Evolutionary conservation across 2,888 invertebrate species (phyloP).

Genomic region (Oscheius sp.): DNA sequence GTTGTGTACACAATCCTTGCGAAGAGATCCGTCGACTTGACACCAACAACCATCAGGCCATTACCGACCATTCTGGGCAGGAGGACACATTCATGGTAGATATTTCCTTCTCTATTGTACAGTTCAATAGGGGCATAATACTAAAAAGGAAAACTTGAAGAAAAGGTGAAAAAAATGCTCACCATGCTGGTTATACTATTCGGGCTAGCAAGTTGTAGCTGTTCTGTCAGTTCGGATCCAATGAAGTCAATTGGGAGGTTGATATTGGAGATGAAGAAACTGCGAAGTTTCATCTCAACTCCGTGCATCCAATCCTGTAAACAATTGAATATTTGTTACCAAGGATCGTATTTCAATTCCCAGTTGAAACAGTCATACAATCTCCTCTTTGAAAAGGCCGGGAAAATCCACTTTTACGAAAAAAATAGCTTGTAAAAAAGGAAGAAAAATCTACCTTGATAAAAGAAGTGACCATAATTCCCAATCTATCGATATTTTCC

Average conservation of each 20-base stretch:
- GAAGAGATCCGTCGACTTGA: not conserved
- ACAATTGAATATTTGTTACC: not conserved
- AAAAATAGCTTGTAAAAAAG: too few relatives aligned
- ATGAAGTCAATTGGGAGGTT: not conserved
- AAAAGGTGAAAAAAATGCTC: not conserved
- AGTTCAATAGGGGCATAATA: not conserved
- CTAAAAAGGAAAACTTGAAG: not conserved
- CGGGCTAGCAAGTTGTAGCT: not conserved
- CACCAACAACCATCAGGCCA: not conserved
- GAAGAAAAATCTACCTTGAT: not conserved
- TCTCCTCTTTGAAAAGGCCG: too few relatives aligned
- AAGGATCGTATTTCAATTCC: not conserved
- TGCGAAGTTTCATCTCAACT: not conserved
- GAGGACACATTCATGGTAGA: not conserved
- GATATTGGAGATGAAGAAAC: not conserved
- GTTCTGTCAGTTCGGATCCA: not conserved
- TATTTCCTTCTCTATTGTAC: not conserved
- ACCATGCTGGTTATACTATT: not conserved
- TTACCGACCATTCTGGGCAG: not conserved
- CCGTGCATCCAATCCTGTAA: not conserved
- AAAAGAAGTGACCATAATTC: not conserved
- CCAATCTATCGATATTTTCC: not conserved
- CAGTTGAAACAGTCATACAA: not conserved
- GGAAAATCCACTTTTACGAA: too few relatives aligned
- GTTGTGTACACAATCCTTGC: conserved; percentile 1